These are phyloP conservation scores for Euspilapteryx auroguttella DNA, from an alignment of 2,888 invertebrate genomes.

Conservation along the genomic window DNA sequence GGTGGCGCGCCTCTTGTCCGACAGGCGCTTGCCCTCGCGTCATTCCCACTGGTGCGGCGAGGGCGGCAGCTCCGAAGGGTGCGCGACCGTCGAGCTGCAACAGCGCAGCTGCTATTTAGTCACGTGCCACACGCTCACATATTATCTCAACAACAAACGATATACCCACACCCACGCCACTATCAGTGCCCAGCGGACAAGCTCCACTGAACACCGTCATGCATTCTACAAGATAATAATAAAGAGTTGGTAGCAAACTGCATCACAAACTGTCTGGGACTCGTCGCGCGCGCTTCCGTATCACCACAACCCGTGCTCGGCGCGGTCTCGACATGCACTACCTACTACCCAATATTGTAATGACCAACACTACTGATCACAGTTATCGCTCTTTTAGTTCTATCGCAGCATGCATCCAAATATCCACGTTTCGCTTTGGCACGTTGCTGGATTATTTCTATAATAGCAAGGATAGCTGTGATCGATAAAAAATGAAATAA, in stretches of 20 bases:
- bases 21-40: slow-evolving; percentile 55
- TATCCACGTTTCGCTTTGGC: too few relatives aligned
- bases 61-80: slow-evolving; percentile 96
- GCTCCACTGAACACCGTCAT: too few relatives aligned
- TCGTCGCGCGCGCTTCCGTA: too few relatives aligned
- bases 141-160: too few relatives aligned
- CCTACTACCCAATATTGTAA: too few relatives aligned
- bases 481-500: too few relatives aligned
- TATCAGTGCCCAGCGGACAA: too few relatives aligned
- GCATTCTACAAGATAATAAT: slow-evolving; percentile 9
- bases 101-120: background rate
- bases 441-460: too few relatives aligned
- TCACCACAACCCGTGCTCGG: slow-evolving; percentile 56
- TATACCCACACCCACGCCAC: slow-evolving; percentile 22
- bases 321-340: slow-evolving; percentile 56
- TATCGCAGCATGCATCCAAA: too few relatives aligned
- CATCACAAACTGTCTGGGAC: slow-evolving; percentile 37
- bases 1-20: slow-evolving; percentile 27
- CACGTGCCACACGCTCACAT: background rate
- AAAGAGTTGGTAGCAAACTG: slow-evolving; percentile 44
- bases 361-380: too few relatives aligned
- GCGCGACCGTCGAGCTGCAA: slow-evolving; percentile 95
- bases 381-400: too few relatives aligned
- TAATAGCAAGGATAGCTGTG: too few relatives aligned
- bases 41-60: slow-evolving; percentile 99